Conservation (phyloP, 2,797 vertebrate genomes). For the Varecia variegata region DNA sequence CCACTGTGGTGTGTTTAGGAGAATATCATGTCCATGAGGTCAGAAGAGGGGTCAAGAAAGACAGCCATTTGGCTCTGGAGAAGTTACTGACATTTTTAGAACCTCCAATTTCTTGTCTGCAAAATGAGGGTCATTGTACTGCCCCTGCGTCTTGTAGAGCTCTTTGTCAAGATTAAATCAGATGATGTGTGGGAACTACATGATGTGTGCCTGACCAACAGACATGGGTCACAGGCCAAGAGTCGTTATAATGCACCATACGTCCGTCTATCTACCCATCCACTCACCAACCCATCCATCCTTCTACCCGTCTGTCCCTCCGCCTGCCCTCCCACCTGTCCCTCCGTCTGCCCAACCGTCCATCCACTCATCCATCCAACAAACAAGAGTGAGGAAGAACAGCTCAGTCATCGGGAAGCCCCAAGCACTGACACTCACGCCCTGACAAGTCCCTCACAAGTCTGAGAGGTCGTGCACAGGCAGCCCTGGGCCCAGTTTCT, state of each 20-base stretch:
- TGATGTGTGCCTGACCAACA: not conserved
- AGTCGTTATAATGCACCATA: not conserved
- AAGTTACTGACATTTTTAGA: not conserved
- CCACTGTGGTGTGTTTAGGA: not conserved
- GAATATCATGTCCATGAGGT: not conserved
- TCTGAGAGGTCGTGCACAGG: not conserved
- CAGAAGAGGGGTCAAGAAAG: not conserved
- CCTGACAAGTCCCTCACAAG: not conserved
- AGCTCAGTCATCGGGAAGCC: not conserved
- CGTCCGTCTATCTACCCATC: not conserved
- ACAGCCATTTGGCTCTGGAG: not conserved
- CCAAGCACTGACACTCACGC: not conserved
- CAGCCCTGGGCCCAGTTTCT: not conserved
- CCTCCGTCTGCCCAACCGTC: not conserved
- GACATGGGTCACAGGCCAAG: not conserved
- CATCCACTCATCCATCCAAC: no score
- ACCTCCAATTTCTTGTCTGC: not conserved
- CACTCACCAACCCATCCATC: rapidly evolving
- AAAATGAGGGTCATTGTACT: not conserved
- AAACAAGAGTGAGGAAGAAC: not conserved
- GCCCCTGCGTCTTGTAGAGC: not conserved
- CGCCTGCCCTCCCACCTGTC: not conserved
- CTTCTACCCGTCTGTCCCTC: not conserved
- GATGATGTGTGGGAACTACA: not conserved
- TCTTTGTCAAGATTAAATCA: not conserved